Evolutionary conservation across 2,113 vertebrate species (phyloP).

Genomic region (Ctenodactylus gundi): DNA sequence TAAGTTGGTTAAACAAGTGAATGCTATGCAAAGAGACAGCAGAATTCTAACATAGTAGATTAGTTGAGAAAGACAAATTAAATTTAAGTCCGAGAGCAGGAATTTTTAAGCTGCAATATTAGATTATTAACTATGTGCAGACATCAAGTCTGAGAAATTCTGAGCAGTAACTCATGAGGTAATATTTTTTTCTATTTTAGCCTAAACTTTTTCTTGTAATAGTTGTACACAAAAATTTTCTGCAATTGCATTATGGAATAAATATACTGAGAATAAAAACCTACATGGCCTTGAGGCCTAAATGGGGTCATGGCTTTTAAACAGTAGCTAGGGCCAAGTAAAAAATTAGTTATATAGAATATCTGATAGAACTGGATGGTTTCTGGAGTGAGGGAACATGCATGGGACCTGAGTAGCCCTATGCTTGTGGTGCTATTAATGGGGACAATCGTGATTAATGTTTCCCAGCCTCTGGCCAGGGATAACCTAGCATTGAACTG

Average conservation of each 20-base stretch:
- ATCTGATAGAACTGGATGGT: too few relatives aligned
- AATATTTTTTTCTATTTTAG: background rate
- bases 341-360: too few relatives aligned
- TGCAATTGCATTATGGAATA: background rate
- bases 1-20: constrained; percentile 4
- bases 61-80: background rate
- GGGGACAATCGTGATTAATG: too few relatives aligned
- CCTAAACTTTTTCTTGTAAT: background rate
- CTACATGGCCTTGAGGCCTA: background rate
- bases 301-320: background rate
- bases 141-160: background rate
- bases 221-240: background rate
- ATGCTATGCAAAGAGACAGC: background rate
- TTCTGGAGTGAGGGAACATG: too few relatives aligned
- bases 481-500: too few relatives aligned
- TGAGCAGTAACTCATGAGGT: background rate
- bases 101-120: background rate
- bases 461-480: too few relatives aligned
- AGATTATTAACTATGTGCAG: background rate
- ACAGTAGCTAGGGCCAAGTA: too few relatives aligned
- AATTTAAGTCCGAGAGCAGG: background rate
- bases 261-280: background rate
- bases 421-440: too few relatives aligned
- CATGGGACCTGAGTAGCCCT: too few relatives aligned
- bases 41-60: background rate